Evolutionary conservation across 2,113 vertebrate species (phyloP).

Genomic region (Hippopotamus amphibius): DNA sequence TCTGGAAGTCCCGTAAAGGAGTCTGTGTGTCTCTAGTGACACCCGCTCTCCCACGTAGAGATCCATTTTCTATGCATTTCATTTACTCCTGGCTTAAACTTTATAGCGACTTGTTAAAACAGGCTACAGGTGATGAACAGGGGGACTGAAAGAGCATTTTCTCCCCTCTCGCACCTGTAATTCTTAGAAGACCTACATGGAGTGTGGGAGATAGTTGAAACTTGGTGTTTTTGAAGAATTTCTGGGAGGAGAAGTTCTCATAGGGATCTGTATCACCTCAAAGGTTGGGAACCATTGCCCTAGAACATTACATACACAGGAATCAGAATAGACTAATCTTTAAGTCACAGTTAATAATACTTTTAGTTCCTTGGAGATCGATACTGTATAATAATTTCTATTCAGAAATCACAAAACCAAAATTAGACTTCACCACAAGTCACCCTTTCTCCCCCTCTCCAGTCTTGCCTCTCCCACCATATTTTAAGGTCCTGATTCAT

Average conservation of each 20-base stretch:
- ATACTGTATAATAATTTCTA: slow-evolving; percentile 44
- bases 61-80: neutral
- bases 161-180: neutral
- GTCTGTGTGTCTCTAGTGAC: neutral
- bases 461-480: neutral
- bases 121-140: neutral
- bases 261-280: neutral
- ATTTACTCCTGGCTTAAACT: slow-evolving; percentile 17
- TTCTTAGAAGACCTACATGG: neutral
- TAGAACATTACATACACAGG: slow-evolving; percentile 33
- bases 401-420: neutral
- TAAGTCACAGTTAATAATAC: slow-evolving; percentile 53
- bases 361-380: slow-evolving; percentile 2
- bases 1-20: neutral
- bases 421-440: neutral
- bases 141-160: neutral
- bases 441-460: neutral
- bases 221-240: neutral
- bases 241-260: neutral
- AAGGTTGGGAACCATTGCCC: neutral
- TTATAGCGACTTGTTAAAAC: neutral
- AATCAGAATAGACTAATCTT: slow-evolving; percentile 47
- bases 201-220: slow-evolving; percentile 16
- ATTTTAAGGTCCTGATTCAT: slow-evolving; percentile 34
- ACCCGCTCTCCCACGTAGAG: neutral